These are phyloP conservation scores for Ommatoiulus sabulosus DNA, from an alignment of 2,888 invertebrate genomes.

Conservation along the genomic window DNA sequence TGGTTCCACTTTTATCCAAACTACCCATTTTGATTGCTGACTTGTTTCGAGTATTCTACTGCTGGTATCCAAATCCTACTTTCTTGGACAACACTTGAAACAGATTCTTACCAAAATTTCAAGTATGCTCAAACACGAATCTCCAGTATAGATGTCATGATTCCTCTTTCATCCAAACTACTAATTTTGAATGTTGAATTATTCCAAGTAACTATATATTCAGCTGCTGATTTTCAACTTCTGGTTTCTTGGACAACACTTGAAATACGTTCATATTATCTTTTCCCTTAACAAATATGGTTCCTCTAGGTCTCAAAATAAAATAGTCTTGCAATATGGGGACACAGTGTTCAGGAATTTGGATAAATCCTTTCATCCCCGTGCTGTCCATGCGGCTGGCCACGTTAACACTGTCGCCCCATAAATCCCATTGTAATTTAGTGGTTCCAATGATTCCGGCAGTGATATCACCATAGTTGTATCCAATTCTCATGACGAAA, in stretches of 20 bases:
- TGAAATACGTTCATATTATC: conserved; percentile 94
- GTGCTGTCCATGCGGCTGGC: conserved; percentile 98
- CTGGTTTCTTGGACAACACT: conserved; percentile 65
- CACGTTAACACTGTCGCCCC: conserved; percentile 99
- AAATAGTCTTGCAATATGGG: conserved; percentile 79
- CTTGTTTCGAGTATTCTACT: too few relatives aligned
- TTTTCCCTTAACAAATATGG: conserved; percentile 96
- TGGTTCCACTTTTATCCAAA: too few relatives aligned
- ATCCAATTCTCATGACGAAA: conserved; percentile 84
- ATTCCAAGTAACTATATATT: neutral
- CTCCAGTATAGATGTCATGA: too few relatives aligned
- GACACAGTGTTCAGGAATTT: conserved; percentile 82
- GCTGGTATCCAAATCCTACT: neutral
- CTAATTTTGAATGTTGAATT: neutral
- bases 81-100: too few relatives aligned
- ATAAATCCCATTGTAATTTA: conserved; percentile 96
- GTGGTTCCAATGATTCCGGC: conserved; percentile 96
- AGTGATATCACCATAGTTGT: conserved; percentile 94
- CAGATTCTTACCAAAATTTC: too few relatives aligned
- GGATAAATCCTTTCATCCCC: conserved; percentile 84
- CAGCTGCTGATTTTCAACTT: conserved; percentile 6
- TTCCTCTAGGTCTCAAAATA: conserved; percentile 91
- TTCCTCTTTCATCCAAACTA: too few relatives aligned
- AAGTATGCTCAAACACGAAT: too few relatives aligned
- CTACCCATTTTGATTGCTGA: neutral